These are phyloP conservation scores for Pomacea maculata DNA, from an alignment of 1,140 invertebrate species.

Conservation along the genomic window DNA sequence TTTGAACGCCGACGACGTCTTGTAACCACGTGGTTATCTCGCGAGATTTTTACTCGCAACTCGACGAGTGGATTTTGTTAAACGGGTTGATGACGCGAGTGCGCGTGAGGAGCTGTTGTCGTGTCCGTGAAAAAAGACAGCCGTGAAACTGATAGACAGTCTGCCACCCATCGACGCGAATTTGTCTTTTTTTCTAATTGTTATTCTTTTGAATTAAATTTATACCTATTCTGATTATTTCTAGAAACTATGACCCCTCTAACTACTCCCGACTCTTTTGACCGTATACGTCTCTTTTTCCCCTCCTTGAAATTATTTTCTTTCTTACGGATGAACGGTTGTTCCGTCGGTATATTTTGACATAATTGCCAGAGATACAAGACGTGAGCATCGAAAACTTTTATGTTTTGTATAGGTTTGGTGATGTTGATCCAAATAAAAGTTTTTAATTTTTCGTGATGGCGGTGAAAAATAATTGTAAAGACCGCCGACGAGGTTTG, in stretches of 20 bases:
- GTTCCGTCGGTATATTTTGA: slow-evolving; percentile 33
- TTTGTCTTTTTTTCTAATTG: too few species aligned
- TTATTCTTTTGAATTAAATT: slow-evolving; percentile 2
- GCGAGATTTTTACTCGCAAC: too few species aligned
- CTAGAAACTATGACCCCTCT: background rate
- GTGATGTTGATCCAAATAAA: slow-evolving; percentile 9
- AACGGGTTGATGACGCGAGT: too few species aligned
- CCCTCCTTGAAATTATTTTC: slow-evolving; percentile 14
- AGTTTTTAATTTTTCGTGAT: slow-evolving; percentile 26
- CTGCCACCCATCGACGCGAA: too few species aligned
- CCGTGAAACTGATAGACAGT: too few species aligned
- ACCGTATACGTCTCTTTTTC: slow-evolving; percentile 7
- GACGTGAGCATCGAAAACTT: slow-evolving; percentile 35
- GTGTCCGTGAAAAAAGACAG: too few species aligned
- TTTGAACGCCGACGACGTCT: background rate
- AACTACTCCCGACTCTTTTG: background rate
- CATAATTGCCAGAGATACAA: slow-evolving; percentile 27
- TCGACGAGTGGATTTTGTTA: too few species aligned
- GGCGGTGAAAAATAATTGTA: slow-evolving; percentile 31
- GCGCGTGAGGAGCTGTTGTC: too few species aligned
- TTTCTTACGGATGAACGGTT: slow-evolving; percentile 8
- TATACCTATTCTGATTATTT: background rate
- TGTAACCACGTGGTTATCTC: background rate
- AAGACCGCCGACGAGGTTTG: too few species aligned
- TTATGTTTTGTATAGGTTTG: slow-evolving; percentile 13